Base-by-base conservation (phyloP, 2,113 vertebrate genomes). In the Antechinus flavipes region DNA sequence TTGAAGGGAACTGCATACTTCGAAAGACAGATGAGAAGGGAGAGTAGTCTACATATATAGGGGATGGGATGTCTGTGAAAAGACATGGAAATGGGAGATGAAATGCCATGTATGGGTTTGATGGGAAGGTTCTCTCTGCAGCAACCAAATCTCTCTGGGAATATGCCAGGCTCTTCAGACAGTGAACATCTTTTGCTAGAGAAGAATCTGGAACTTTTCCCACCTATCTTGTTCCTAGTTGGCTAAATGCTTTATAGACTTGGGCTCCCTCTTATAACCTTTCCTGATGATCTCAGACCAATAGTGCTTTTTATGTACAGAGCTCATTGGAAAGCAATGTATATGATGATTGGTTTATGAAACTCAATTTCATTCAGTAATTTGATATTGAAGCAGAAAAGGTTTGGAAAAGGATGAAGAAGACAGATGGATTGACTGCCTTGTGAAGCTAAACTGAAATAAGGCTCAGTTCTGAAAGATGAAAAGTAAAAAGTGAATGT, bases 131-230 rank as follows among this genome's bases (percentile, higher is more conserved):
- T 50, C 90, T 93, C 92, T 96, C 5, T 53, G 30, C 84, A 92
- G 54, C 50, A 97, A 93, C 68, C 19, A 42, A 95, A 91, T 52
- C 84, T 90, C 91, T 95, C 93, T 52, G 89, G 47, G 89, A 97
- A 76, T 11, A 90, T 90, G 84, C 53, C n/a, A 3, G 23, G 42
- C 14, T 84, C 46, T 92, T 95, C 52, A 84, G 84, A 89, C 91
- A 94, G 90, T 89, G 55, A 68, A 54, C 54, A 68, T 19, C 35
- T 91, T 23, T 92, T 96, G 90, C 92, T 46, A 84, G 46, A 96
- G 91, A 89, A 14, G 93, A 26, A 84, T 49, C 91, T 94, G 53
- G 84, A 94, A 93, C 92, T 89, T 90, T 54, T 95, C 95, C 94
- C 52, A 91, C 89, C 0, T 91, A 76, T 90, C 92, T 95, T 95